Conservation (phyloP, 2,113 vertebrate genomes). For the Oreotrochilus melanogaster region DNA sequence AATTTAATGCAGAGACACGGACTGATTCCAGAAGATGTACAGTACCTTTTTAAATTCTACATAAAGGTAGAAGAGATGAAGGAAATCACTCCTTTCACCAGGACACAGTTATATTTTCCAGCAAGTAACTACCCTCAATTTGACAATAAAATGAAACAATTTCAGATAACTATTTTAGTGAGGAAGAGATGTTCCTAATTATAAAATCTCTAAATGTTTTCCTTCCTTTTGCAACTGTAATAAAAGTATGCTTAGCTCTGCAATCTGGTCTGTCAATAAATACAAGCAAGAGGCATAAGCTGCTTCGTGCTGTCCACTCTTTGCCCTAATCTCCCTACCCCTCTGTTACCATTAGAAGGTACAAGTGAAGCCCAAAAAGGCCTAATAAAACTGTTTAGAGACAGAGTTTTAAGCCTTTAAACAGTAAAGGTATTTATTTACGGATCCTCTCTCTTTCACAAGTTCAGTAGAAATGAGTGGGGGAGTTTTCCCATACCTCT, state of each 20-base stretch:
- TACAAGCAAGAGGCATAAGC: neutral
- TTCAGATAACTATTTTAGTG: neutral
- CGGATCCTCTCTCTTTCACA: too few species aligned
- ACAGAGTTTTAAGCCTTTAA: too few species aligned
- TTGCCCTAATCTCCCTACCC: neutral
- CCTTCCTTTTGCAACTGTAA: neutral
- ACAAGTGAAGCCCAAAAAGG: too few species aligned
- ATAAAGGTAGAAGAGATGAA: neutral
- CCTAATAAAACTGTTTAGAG: too few species aligned
- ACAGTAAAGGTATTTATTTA: too few species aligned
- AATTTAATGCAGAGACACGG: neutral
- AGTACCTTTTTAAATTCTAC: neutral
- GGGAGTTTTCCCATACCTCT: neutral
- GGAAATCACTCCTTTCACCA: neutral
- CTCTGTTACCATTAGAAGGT: neutral
- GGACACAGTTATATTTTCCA: neutral
- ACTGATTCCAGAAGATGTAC: neutral
- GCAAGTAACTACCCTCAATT: neutral
- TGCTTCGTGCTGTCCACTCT: neutral
- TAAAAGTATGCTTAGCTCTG: neutral
- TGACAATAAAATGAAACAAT: neutral
- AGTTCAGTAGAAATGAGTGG: neutral
- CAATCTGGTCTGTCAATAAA: neutral
- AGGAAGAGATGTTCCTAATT: neutral
- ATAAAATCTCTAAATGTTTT: neutral